A percentile compares a stretch with the other conserved stretches of the same genome.
Conservation (phyloP, 2,797 vertebrate genomes). For the Micromesistius poutassou region DNA sequence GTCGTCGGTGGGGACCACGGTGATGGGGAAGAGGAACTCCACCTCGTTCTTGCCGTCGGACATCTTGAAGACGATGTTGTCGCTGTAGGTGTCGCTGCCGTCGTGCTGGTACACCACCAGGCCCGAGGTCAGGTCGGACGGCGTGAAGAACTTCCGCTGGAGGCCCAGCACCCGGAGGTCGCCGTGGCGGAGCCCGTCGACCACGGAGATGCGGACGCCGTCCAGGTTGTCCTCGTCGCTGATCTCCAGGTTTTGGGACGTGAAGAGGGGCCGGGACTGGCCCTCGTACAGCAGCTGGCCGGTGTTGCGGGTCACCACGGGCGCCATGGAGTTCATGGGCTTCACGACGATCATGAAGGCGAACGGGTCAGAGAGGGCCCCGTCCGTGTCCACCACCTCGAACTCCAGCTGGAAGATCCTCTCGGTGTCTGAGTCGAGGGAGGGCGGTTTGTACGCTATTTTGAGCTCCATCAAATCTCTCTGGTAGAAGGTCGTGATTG, state of each 20-base stretch:
- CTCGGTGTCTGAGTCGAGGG: constrained; percentile 83
- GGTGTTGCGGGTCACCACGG: constrained; percentile 86
- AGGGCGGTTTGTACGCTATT: constrained; percentile 89
- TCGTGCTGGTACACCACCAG: constrained; percentile 88
- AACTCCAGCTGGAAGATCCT: constrained; percentile 91
- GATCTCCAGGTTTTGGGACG: constrained; percentile 81
- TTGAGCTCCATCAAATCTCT: constrained; percentile 84
- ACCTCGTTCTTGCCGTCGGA: constrained; percentile 86
- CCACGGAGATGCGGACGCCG: constrained; percentile 77
- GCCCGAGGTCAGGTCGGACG: constrained; percentile 78
- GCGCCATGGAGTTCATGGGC: constrained; percentile 91
- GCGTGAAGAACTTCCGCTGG: constrained; percentile 79
- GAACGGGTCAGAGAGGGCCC: constrained; percentile 87
- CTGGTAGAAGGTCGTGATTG: constrained; percentile 90
- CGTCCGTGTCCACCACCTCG: constrained; percentile 88
- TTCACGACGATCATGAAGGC: constrained; percentile 95
- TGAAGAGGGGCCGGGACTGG: constrained; percentile 86
- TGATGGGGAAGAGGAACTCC: constrained; percentile 93
- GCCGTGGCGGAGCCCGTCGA: constrained; percentile 86
- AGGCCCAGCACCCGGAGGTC: constrained; percentile 76
- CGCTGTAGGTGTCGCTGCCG: constrained; percentile 87
- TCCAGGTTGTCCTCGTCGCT: constrained; percentile 90
- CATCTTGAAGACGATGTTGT: constrained; percentile 91
- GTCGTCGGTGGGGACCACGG: constrained; percentile 89
- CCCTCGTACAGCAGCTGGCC: constrained; percentile 95